These are phyloP conservation scores for Drosophila eugracilis DNA, from an alignment of 1,140 invertebrate genomes.

Conservation along the genomic window DNA sequence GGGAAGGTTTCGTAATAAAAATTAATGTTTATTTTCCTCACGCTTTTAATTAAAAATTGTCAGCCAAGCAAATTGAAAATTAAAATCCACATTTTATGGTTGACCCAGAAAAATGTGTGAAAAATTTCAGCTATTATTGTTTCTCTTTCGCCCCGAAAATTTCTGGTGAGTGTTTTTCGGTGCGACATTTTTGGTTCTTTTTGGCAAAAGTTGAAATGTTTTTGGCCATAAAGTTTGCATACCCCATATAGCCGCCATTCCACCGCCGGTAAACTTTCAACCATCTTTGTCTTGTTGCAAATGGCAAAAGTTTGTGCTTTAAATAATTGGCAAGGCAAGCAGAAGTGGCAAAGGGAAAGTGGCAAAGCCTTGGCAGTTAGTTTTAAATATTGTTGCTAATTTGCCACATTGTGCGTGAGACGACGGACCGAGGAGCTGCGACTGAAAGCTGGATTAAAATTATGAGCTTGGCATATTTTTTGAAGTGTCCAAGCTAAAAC, in stretches of 20 bases:
- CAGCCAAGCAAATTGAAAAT: conserved; percentile 75
- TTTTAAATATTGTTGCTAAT: conserved; percentile 83
- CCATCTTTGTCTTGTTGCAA: conserved; percentile 62
- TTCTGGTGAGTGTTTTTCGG: conserved; percentile 21
- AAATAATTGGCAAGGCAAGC: conserved; percentile 71
- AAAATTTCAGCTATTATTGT: conserved; percentile 51
- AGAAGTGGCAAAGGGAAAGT: conserved; percentile 6
- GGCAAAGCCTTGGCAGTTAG: conserved; percentile 62
- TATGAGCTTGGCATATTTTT: conserved; percentile 80
- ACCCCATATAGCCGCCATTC: neutral
- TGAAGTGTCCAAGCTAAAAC: conserved; percentile 64
- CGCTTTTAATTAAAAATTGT: conserved; percentile 80
- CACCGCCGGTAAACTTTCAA: no score
- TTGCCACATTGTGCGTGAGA: conserved; percentile 78
- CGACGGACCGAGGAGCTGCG: neutral
- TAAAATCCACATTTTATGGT: conserved; percentile 44
- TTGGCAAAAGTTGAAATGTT: conserved; percentile 63
- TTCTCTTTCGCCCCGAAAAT: conserved; percentile 8
- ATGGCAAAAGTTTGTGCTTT: conserved; percentile 74
- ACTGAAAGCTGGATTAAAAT: conserved; percentile 77
- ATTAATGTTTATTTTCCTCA: conserved; percentile 78
- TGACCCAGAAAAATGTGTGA: conserved; percentile 69
- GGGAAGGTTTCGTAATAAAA: conserved; percentile 60
- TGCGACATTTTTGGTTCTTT: conserved; percentile 47
- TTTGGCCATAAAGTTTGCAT: conserved; percentile 72